Base-by-base conservation (phyloP, 2,113 vertebrate species). In the Zeus faber region DNA sequence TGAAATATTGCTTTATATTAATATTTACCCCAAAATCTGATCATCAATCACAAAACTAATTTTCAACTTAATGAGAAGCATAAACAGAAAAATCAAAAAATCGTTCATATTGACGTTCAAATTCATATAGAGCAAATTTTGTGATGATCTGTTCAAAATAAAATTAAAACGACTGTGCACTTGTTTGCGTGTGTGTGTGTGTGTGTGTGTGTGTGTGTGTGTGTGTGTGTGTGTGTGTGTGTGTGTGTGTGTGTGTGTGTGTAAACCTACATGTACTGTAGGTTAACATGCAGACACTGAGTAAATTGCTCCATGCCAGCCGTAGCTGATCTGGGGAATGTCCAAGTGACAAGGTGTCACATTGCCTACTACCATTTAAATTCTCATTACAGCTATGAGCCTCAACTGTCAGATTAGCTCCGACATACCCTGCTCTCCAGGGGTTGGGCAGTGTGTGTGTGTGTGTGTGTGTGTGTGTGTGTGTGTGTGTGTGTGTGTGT, bases 271-370 rank as follows among this genome's bases (percentile, higher is more conserved):
- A 33, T 33, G 29, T 31, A 31, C 11, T 31, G 29, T 31, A 31
- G 7, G 29, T 31, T 31, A 9, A 31, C 11, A 31, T 31, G 2
- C 4, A 29, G 8, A 5, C 4, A 29, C 4, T 29, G 26, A 8
- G 4, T 29, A 29, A 29, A 29, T 29, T 29, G 26, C 4, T 16
- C n/a, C 39, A 41, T 14, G 39, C 14, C 4, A 18, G 17, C 2
- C 16, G 2, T 41, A 16, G n/a, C 14, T 18, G 39, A 41, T 17
- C 13, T 14, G 14, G 14, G 39, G 17, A 17, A 17, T 14, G n/a
- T 16, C 35, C 41, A 41, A 54, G 17, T 40, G 35, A 54, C 51
- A 54, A 25, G 51, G 51, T 54, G 35, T 40, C 51, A 40, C 21
- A 26, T 24, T 54, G 35, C 6, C 22, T 11, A 33, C 51, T 23